Evolutionary conservation across 2,113 vertebrate genomes (phyloP).

Genomic region (Gopherus evgoodei): DNA sequence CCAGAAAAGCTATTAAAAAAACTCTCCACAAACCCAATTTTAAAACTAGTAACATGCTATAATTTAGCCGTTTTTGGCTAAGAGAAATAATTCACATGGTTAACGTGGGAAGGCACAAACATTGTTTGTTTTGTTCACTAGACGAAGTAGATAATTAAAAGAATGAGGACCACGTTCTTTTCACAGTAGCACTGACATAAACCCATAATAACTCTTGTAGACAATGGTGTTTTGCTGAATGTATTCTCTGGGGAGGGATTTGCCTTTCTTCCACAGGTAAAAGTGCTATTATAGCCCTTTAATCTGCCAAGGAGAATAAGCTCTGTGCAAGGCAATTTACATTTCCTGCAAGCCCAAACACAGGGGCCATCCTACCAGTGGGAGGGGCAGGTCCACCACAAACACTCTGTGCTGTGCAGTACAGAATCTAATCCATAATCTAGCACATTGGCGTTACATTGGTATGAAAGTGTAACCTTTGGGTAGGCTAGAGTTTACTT

Average conservation of each 20-base stretch:
- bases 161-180: background rate
- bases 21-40: rapidly evolving
- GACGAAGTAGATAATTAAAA: background rate
- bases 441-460: background rate
- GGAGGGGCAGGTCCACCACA: background rate
- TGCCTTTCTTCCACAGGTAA: background rate
- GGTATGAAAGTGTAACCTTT: background rate
- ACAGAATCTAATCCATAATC: background rate
- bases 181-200: background rate
- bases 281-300: background rate
- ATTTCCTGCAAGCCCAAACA: background rate
- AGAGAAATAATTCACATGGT: background rate
- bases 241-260: background rate
- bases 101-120: background rate
- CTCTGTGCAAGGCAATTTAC: background rate
- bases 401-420: background rate
- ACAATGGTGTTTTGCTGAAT: background rate
- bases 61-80: background rate
- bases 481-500: background rate
- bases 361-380: background rate
- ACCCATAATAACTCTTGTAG: background rate
- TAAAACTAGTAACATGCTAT: background rate
- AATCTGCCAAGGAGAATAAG: background rate
- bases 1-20: background rate
- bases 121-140: background rate